phyloP scores from a whole-genome alignment of 2,888 invertebrate species.

The Bhutanitis thaidina region DNA sequence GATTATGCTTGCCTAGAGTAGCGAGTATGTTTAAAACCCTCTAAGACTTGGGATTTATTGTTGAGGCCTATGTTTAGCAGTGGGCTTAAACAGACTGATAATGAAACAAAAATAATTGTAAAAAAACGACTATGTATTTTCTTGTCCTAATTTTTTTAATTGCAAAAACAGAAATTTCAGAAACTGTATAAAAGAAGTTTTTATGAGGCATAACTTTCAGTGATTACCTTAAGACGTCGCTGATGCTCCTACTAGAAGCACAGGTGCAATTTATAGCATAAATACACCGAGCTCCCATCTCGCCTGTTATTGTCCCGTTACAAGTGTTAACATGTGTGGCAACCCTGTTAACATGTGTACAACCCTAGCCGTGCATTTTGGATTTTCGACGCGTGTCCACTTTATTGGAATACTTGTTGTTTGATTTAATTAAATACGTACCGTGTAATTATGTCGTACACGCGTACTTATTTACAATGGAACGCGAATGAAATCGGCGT shows the following conservation, averaged over 20 bases:
- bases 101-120: no score
- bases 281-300: not conserved
- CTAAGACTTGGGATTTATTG: no score
- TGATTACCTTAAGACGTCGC: slow-evolving; percentile 4
- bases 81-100: no score
- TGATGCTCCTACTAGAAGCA: not conserved
- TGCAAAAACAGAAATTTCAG: no score
- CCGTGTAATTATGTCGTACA: slow-evolving; percentile 25
- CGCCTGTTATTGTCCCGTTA: not conserved
- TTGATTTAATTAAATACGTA: slow-evolving; percentile 31
- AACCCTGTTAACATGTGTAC: slow-evolving; percentile 4
- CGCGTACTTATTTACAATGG: slow-evolving; percentile 26
- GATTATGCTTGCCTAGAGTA: no score
- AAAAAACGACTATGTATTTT: no score
- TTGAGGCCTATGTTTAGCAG: no score
- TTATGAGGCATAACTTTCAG: not conserved
- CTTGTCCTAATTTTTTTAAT: no score
- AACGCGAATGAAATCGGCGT: not conserved
- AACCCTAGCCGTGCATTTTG: slow-evolving; percentile 28
- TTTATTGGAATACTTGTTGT: slow-evolving; percentile 28
- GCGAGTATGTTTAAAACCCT: no score
- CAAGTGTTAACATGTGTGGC: slow-evolving; percentile 1
- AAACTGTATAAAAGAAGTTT: no score
- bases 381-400: slow-evolving; percentile 32
- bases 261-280: slow-evolving; percentile 17